phyloP scores from a whole-genome alignment of 1,140 invertebrate species.

The Brachionus paranguensis region DNA sequence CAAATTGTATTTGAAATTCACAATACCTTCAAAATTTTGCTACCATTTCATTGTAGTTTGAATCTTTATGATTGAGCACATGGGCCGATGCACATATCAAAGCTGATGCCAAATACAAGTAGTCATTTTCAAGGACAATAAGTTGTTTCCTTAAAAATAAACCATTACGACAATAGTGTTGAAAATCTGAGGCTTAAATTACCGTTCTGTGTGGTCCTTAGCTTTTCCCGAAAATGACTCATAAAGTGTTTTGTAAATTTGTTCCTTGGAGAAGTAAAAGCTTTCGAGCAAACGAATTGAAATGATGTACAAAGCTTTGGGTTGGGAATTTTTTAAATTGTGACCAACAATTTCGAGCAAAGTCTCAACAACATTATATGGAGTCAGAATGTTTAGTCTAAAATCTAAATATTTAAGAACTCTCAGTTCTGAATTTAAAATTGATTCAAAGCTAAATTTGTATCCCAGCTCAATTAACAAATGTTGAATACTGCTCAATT shows the following conservation, averaged over 20 bases:
- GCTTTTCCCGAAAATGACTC: background rate
- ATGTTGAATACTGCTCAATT: background rate
- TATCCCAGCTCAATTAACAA: background rate
- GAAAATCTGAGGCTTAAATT: background rate
- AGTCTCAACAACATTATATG: background rate
- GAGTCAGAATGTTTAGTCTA: background rate
- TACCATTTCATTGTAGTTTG: background rate
- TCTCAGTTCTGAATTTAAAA: constrained; percentile 26
- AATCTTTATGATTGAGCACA: background rate
- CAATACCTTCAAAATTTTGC: background rate
- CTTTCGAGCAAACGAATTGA: background rate
- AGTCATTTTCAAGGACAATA: background rate
- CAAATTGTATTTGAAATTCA: too few species aligned
- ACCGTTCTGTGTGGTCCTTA: background rate
- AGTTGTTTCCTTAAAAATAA: background rate
- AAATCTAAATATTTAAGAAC: background rate
- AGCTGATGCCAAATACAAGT: background rate
- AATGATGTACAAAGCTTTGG: background rate
- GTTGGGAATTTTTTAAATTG: background rate
- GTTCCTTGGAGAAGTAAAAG: background rate
- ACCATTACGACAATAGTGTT: background rate
- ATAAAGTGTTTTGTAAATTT: background rate
- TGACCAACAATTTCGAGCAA: constrained; percentile 30
- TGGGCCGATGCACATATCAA: background rate
- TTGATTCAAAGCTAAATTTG: background rate